These are phyloP conservation scores for Netelia virgata DNA, from an alignment of 2,888 invertebrate genomes.

Conservation along the genomic window DNA sequence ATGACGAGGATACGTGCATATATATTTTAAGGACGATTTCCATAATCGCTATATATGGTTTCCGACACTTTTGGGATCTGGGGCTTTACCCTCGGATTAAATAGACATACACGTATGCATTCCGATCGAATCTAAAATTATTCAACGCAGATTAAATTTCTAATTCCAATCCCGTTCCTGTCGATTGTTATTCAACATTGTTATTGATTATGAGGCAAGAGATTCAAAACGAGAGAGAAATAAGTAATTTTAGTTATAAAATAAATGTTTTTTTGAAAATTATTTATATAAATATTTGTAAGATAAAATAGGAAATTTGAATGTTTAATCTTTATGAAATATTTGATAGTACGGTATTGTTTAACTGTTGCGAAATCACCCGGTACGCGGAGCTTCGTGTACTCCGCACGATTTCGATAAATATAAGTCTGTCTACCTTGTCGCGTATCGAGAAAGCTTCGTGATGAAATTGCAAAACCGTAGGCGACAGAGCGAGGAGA, in stretches of 20 bases:
- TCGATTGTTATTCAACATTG: too few species aligned
- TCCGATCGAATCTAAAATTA: too few species aligned
- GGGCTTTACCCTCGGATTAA: background rate
- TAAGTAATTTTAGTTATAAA: too few species aligned
- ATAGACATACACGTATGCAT: background rate
- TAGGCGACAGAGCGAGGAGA: constrained; percentile 6
- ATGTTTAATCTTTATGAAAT: too few species aligned
- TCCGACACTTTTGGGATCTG: background rate
- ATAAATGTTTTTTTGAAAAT: background rate
- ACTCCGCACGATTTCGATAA: background rate
- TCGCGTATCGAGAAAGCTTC: constrained; percentile 22
- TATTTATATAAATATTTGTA: too few species aligned
- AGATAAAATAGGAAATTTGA: too few species aligned
- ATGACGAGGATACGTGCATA: background rate
- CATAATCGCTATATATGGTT: background rate
- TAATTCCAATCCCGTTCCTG: too few species aligned
- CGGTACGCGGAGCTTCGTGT: constrained; percentile 2
- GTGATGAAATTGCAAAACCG: constrained; percentile 50
- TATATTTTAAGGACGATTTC: constrained; percentile 23
- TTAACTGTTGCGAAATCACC: constrained; percentile 30
- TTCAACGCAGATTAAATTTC: too few species aligned
- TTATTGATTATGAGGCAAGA: too few species aligned
- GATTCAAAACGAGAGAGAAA: too few species aligned
- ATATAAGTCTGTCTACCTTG: constrained; percentile 25
- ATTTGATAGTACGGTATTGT: background rate